Percentiles rank a stretch among this genome's conserved stretches.
Evolutionary conservation across 1,140 invertebrate species (phyloP).

Genomic region (Brachionus koreanus): DNA sequence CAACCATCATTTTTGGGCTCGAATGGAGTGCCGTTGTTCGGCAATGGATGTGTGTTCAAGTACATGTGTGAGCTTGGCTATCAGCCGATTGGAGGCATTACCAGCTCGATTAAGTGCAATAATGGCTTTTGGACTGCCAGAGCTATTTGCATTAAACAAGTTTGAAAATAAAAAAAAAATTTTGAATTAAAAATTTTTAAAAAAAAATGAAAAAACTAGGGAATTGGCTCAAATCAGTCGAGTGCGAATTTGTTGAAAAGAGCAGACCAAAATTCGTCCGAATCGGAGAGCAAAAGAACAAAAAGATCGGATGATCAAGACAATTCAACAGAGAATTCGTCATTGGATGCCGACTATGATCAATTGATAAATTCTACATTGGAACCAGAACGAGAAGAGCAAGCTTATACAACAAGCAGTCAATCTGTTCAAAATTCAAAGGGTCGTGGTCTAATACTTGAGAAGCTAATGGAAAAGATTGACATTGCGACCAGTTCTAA

Average conservation of each 20-base stretch:
- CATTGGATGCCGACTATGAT: no score
- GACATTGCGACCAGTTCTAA: not conserved
- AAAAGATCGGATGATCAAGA: not conserved
- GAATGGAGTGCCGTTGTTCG: constrained; percentile 25
- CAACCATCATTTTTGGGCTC: constrained; percentile 21
- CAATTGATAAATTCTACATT: not conserved
- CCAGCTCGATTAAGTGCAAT: not conserved
- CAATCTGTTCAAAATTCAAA: not conserved
- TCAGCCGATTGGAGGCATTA: not conserved
- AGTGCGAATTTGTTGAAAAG: not conserved
- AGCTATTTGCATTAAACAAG: constrained; percentile 44
- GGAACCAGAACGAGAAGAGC: not conserved
- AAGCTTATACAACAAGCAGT: not conserved
- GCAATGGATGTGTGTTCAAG: constrained; percentile 36
- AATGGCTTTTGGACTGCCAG: constrained; percentile 40
- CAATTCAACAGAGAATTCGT: not conserved
- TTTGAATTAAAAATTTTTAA: not conserved
- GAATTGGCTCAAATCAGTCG: not conserved
- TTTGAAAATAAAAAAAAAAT: not conserved
- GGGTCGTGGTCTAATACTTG: not conserved
- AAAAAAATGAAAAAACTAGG: not conserved
- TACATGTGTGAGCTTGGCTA: constrained; percentile 42
- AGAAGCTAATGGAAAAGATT: not conserved
- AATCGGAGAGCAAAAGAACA: not conserved
- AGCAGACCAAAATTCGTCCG: not conserved